Base-by-base conservation (phyloP, 2,888 invertebrate genomes). In the Tricholauxania praeusta region DNA sequence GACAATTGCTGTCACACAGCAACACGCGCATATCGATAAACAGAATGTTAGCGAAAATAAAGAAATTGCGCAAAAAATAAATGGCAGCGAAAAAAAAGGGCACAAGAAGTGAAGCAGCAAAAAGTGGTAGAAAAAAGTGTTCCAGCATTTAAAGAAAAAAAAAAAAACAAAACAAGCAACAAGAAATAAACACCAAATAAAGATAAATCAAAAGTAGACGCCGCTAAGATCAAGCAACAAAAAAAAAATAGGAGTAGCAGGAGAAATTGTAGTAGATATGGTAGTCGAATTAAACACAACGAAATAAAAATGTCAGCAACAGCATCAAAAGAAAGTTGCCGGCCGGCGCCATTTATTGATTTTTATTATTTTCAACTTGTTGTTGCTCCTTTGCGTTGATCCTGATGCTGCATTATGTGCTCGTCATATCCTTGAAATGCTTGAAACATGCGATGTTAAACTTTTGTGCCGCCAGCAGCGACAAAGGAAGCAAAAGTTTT, bases 341-440 rank as follows among this genome's bases (percentile, higher is more conserved):
- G 69, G 59, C 69, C 69, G 53, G 52, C 60, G 62, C 60, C 70
- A 52, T 60, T 70, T 70, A 70, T 70, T 53, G 52, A 71, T 71
- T 71, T 71, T 71, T 64, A 22, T 64, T 64, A 39, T 10, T 39
- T 39, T 39, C 39, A 7, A 39, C 39, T 39, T 39, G 39, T 39
- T 39, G 39, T 39, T 39, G 39, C 39, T 6, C 39, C 6, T 39
- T 39, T 39, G 2, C 39, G 6, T 39, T 39, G 39, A 39, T 39
- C 39, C 39, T 39, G 39, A 39, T 39, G 39, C 39, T 39, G 10
- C 39, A 10, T 28, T 28, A 28, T 28, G 3, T 28, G 3, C 28
- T 28, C 4, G 39, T 39, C 2, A 39, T 39, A 39, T 39, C 39
- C 39, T 39, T 39, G 39, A 39, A 39, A 39, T 39, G 39, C 39